Percentiles rank a stretch among this genome's conserved stretches.
These are phyloP conservation scores for Drosophila eohydei DNA, from an alignment of 2,888 invertebrate species.

Conservation along the genomic window DNA sequence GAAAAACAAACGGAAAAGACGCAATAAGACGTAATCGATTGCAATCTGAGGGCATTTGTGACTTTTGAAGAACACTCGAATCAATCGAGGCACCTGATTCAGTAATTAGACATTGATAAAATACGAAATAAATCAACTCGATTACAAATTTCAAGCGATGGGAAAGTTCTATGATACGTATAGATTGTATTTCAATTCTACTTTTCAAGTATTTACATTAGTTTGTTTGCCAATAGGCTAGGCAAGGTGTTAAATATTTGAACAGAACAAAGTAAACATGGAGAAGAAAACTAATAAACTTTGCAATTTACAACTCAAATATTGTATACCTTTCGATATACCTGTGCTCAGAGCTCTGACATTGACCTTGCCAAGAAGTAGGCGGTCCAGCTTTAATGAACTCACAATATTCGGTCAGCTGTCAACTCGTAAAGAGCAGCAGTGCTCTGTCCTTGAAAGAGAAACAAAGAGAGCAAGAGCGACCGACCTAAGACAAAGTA, in stretches of 20 bases:
- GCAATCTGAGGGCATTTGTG: slow-evolving; percentile 17
- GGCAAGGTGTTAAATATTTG: slow-evolving; percentile 4
- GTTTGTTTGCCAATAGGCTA: not conserved
- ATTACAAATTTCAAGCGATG: slow-evolving; percentile 20
- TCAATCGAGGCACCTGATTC: slow-evolving; percentile 26
- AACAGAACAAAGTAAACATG: slow-evolving; percentile 2
- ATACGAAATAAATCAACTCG: slow-evolving; percentile 6
- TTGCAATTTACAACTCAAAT: slow-evolving; percentile 16
- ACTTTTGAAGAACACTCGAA: slow-evolving; percentile 33
- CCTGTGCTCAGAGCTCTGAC: slow-evolving; percentile 30
- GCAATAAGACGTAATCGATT: slow-evolving; percentile 43
- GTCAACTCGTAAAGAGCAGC: slow-evolving; percentile 14
- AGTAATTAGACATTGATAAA: slow-evolving; percentile 9
- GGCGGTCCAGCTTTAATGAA: slow-evolving; percentile 22
- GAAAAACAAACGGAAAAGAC: slow-evolving; percentile 3
- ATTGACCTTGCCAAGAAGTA: slow-evolving; percentile 43
- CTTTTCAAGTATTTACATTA: slow-evolving; percentile 11
- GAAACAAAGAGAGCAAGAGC: not conserved
- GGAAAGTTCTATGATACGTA: slow-evolving; percentile 12
- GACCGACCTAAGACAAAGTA: slow-evolving; percentile 15
- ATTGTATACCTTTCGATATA: not conserved
- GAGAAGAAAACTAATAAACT: slow-evolving; percentile 2
- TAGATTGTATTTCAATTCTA: not conserved
- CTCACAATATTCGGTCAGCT: slow-evolving; percentile 37
- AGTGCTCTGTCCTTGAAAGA: slow-evolving; percentile 40